Percentiles rank a stretch among this genome's conserved stretches.
These are phyloP conservation scores for Murina feae DNA, from an alignment of 2,113 vertebrate species.

Conservation along the genomic window DNA sequence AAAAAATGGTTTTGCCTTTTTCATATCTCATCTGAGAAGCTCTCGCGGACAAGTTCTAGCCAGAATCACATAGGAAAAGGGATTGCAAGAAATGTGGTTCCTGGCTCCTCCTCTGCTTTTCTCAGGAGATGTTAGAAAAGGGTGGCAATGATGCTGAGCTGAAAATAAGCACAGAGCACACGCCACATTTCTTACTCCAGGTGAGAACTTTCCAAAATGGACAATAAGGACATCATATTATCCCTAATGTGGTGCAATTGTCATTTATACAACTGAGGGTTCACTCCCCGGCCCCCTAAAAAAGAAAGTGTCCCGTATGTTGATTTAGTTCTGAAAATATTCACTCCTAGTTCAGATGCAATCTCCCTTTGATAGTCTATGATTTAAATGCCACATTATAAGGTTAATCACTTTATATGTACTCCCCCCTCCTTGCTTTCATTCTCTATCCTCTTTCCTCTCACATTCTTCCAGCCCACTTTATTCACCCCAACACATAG, in stretches of 20 bases:
- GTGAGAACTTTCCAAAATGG: neutral
- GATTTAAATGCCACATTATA: neutral
- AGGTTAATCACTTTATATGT: neutral
- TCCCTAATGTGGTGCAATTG: neutral
- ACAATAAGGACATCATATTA: neutral
- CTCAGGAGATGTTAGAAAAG: neutral
- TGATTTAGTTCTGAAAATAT: neutral
- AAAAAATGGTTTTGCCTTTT: neutral
- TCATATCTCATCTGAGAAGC: neutral
- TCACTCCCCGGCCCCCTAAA: neutral
- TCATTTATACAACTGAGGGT: neutral
- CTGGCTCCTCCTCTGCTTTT: neutral
- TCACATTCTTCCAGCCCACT: neutral
- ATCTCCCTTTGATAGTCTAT: neutral
- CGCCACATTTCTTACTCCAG: neutral
- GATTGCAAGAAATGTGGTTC: neutral
- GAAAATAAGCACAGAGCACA: neutral
- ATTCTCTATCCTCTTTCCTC: neutral
- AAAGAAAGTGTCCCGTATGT: neutral
- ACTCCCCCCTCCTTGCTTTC: neutral
- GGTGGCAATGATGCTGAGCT: neutral
- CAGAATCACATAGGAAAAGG: neutral
- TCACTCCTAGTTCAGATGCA: neutral
- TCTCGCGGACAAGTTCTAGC: neutral
- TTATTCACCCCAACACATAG: neutral